Evolutionary conservation across 37 sponge, comb jelly and placozoan species (phyloP), one percentile per base, ranked within the genome.

Genomic region (Cliona cf. orientalis): DNA sequence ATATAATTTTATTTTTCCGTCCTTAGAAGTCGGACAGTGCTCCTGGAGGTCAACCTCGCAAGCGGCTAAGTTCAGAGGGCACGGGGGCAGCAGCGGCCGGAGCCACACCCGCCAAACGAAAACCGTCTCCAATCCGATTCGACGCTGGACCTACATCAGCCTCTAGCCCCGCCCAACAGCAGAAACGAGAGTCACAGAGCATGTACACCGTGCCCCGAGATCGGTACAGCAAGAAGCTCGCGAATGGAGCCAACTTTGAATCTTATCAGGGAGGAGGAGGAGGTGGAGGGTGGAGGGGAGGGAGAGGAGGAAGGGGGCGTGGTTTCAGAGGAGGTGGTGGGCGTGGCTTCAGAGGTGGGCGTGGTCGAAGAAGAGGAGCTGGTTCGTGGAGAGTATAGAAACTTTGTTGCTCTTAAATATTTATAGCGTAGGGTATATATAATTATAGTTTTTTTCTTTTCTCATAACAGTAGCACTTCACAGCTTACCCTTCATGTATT

Each of bases 131-230:
- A n/a, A 89, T 84, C 39, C 35, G 67, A 25, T 84, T 86, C 57
- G 80, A 74, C 22, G 17, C 66, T 1, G 37, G 76, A 0, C 12
- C 67, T 2, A 9, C 66, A n/a, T 49, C 40, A 55, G 46, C 32
- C 44, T n/a, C 58, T 41, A 41, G 31, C 42, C 1, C 63, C 23
- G 44, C 6, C 3, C 38, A 28, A 25, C 23, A 34, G 42, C 49
- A 11, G 6, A 80, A 80, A 60, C 59, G 75, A 36, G 46, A 80
- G 6, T 17, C 59, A 0, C 25, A 66, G 42, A 31, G 43, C 22
- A 12, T 80, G n/a, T 92, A 92, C 76, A 26, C 79, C 2, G 88
- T 89, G 36, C 92, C 92, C 0, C 56, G 61, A 31, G 81, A 80
- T 39, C 67, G 65, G 9, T 91, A 71, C 46, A 91, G 92, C 53